A percentile compares a stretch with the other conserved stretches of the same genome.
Conservation (phyloP, 1,140 invertebrate species). For the Brachionus paranguensis region DNA sequence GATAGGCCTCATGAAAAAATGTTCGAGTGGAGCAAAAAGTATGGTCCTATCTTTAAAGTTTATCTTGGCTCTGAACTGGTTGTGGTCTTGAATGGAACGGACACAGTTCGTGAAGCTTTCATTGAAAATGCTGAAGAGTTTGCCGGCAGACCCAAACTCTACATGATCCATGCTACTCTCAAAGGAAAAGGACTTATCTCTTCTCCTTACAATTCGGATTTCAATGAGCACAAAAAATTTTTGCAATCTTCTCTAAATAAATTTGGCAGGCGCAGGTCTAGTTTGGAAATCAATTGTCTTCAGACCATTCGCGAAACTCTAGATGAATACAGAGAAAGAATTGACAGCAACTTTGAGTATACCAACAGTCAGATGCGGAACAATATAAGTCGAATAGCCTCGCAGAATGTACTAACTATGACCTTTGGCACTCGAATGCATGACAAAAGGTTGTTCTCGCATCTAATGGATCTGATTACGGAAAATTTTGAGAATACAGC, state of each 20-base stretch:
- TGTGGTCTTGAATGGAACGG: conserved; percentile 46
- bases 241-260: neutral
- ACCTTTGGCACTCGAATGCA: conserved; percentile 24
- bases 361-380: neutral
- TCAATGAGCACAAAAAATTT: conserved; percentile 37
- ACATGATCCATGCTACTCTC: conserved; percentile 28
- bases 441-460: neutral
- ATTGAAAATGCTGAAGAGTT: conserved; percentile 43
- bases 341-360: conserved; percentile 31
- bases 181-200: conserved; percentile 37
- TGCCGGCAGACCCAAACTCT: conserved; percentile 45
- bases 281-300: conserved; percentile 8
- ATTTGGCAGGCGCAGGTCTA: neutral
- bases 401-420: conserved; percentile 28
- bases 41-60: conserved; percentile 45
- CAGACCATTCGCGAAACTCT: neutral
- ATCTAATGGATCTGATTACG: conserved; percentile 13
- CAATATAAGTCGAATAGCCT: conserved; percentile 15
- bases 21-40: conserved; percentile 43
- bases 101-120: conserved; percentile 45
- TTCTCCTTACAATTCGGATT: conserved; percentile 14
- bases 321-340: neutral
- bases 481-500: conserved; percentile 33
- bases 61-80: conserved; percentile 45
- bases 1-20: conserved; percentile 44